These are phyloP conservation scores for Mastacembelus armatus DNA, from an alignment of 2,797 vertebrate genomes.

Conservation along the genomic window DNA sequence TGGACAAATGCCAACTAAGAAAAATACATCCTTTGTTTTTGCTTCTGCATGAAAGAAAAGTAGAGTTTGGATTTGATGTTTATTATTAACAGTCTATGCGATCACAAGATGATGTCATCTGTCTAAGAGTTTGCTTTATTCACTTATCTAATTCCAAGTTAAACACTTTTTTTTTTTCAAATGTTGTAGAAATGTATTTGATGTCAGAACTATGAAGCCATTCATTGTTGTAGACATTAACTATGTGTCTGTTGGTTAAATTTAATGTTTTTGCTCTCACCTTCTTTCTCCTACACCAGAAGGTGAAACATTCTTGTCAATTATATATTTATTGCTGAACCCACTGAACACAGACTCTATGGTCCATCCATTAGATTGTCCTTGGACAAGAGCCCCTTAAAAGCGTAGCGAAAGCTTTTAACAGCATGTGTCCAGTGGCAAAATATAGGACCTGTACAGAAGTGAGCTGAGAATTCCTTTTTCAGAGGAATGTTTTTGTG, in stretches of 20 bases:
- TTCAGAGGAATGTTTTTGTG: background rate
- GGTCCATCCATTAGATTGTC: background rate
- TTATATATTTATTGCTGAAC: too few species aligned
- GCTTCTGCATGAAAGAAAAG: background rate
- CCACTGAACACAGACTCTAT: background rate
- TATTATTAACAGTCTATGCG: background rate
- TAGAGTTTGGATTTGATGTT: conserved; percentile 2
- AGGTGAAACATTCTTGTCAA: background rate
- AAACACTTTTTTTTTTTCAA: conserved; percentile 6
- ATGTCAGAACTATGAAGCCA: background rate
- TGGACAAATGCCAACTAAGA: conserved; percentile 49
- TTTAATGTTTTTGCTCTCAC: conserved; percentile 21
- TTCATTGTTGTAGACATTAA: background rate
- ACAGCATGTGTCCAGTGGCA: background rate
- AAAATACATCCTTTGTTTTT: conserved; percentile 21
- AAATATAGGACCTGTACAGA: background rate
- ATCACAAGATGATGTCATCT: conserved; percentile 26
- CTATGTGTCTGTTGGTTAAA: conserved; percentile 33
- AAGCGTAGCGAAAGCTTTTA: background rate
- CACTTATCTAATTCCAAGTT: background rate
- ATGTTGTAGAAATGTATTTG: conserved; percentile 7
- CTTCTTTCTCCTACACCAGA: conserved; percentile 13
- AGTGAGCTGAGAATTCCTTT: background rate
- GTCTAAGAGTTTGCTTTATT: conserved; percentile 1
- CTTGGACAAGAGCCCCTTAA: background rate